Conservation (phyloP, 2,113 vertebrate genomes). For the Chamaea fasciata region DNA sequence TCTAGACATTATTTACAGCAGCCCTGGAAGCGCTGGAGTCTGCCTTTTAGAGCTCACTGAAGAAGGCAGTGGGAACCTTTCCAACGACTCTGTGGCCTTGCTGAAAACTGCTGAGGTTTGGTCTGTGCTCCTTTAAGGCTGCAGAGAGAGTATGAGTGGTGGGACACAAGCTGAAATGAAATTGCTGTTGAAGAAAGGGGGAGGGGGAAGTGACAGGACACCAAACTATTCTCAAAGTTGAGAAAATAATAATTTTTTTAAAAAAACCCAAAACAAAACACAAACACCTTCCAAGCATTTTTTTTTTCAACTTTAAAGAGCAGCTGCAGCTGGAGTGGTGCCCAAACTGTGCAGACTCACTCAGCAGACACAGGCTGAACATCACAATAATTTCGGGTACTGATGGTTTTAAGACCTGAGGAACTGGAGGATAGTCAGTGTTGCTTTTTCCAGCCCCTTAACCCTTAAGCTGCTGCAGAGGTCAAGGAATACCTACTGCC, state of each 20-base stretch:
- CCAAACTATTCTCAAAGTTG: background rate
- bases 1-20: constrained; percentile 36
- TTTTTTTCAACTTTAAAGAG: constrained; percentile 34
- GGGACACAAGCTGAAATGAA: background rate
- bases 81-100: constrained; percentile 6
- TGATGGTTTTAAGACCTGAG: constrained; percentile 22
- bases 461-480: background rate
- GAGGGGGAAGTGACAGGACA: fast-evolving
- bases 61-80: constrained; percentile 37
- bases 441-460: constrained; percentile 35
- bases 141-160: background rate
- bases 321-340: constrained; percentile 42
- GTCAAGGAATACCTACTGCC: background rate
- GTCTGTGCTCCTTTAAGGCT: constrained; percentile 1
- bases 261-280: background rate
- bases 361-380: constrained; percentile 21
- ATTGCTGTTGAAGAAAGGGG: background rate
- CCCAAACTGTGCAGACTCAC: constrained; percentile 19
- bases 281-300: background rate
- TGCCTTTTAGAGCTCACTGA: constrained; percentile 14
- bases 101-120: constrained; percentile 35
- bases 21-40: background rate
- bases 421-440: background rate
- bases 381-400: background rate
- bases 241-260: background rate